A percentile compares a stretch with the other conserved stretches of the same genome.
Conservation (phyloP, 1,140 invertebrate genomes). For the Pogonognathellus flavescens region DNA sequence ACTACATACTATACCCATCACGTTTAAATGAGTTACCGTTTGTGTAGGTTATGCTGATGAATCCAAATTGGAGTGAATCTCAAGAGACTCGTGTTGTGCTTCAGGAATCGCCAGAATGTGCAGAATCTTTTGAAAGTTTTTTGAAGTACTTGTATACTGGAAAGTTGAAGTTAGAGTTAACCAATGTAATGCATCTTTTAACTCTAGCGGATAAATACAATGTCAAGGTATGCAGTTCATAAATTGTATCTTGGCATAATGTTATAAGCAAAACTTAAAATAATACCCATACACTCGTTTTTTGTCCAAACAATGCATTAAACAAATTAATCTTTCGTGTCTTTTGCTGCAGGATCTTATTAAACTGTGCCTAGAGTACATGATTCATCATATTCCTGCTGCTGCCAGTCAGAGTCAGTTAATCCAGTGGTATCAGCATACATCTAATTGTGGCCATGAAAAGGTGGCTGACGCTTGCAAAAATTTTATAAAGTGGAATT, state of each 20-base stretch:
- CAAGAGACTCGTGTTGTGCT: conserved; percentile 85
- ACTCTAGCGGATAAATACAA: conserved; percentile 95
- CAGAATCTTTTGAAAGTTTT: conserved; percentile 88
- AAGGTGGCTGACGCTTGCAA: conserved; percentile 82
- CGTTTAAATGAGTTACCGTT: too few species aligned
- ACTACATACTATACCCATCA: too few species aligned
- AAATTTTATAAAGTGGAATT: conserved; percentile 93
- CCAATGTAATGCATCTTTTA: conserved; percentile 86
- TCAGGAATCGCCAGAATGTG: conserved; percentile 87
- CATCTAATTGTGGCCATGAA: conserved; percentile 83
- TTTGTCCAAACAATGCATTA: too few species aligned
- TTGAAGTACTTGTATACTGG: conserved; percentile 94
- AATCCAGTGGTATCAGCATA: conserved; percentile 92
- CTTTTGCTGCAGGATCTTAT: conserved; percentile 79
- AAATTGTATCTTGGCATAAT: neutral
- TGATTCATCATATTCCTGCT: conserved; percentile 87
- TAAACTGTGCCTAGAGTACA: conserved; percentile 85
- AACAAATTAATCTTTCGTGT: too few species aligned
- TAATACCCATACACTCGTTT: too few species aligned
- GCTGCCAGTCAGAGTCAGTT: conserved; percentile 84
- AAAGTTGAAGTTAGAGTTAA: conserved; percentile 85
- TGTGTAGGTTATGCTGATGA: conserved; percentile 91
- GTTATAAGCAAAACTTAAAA: neutral
- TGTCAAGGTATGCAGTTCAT: conserved; percentile 83
- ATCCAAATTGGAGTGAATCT: conserved; percentile 91